Evolutionary conservation across 2,888 invertebrate species (phyloP), one percentile per base, ranked within the genome.

Genomic region (Monopis laevigella): DNA sequence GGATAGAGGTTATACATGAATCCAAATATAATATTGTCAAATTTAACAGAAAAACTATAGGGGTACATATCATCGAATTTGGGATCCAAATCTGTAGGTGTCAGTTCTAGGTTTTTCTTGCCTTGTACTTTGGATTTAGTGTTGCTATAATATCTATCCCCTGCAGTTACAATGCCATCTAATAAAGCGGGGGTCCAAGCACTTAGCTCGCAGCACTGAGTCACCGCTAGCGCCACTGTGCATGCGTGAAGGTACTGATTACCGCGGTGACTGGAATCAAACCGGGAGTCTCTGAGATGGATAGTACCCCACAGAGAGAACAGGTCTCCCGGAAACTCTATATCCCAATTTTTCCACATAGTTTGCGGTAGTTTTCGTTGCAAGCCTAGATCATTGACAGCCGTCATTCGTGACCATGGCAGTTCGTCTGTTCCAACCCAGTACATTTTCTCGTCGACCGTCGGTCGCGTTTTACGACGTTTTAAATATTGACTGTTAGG

Each of bases 281-380:
- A 90, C 47, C 75, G 78, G 0, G 59, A 51, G 24, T 86, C 85
- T 40, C 74, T 61, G 2, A 88, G 87, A 65, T 88, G 87, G 11
- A 88, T 53, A 21, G 81, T 82, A 1, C 89, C 88, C 83, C 87
- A 85, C 1, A 90, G 61, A 0, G 89, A 88, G 68, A 78, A 89
- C 1, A 90, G 61, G 45, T 87, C 87, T 1, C 85, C 83, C 2
- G 84, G 82, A 48, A 87, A 86, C 55, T 90, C 89, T 2, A 88
- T 82, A 46, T 88, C 85, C 82, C 85, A 90, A 40, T 86, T 75
- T 52, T 86, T 86, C 87, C 87, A 88, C 58, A 75, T 44, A 1
- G 73, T 58, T 44, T 54, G 60, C 2, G 72, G 68, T 12, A 62
- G 66, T 34, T 58, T 62, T 24, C 78, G 57, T 21, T 59, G 54